phyloP scores from a whole-genome alignment of 2,888 invertebrate species.

The Eurytoma californica region DNA sequence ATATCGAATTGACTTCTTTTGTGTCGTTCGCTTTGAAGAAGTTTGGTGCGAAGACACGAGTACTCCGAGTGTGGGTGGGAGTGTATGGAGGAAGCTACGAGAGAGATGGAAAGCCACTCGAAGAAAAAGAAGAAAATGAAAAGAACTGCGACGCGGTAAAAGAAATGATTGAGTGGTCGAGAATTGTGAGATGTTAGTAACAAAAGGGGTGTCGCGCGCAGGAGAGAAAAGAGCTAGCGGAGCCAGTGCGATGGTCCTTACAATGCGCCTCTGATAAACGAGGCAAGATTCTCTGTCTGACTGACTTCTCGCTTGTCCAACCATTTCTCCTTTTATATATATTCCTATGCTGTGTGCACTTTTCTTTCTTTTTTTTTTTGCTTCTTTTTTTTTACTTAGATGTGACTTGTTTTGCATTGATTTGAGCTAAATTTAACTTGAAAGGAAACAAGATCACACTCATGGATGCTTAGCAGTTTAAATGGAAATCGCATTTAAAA shows the following conservation, averaged over 20 bases:
- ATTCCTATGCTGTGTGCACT: no score
- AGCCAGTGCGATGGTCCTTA: conserved; percentile 64
- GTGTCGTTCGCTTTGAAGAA: not conserved
- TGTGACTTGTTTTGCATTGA: no score
- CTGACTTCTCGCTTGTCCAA: conserved; percentile 59
- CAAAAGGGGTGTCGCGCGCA: conserved; percentile 72
- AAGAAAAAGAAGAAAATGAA: conserved; percentile 65
- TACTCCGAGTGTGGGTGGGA: not conserved
- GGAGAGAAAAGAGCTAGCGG: conserved; percentile 50
- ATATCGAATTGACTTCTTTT: not conserved
- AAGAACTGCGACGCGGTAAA: conserved; percentile 66
- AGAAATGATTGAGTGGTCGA: conserved; percentile 73
- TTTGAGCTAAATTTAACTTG: no score
- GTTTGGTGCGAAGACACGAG: not conserved
- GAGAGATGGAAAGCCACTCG: not conserved
- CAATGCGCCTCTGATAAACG: conserved; percentile 73
- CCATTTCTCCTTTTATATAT: conserved; percentile 35
- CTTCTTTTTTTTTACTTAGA: not conserved
- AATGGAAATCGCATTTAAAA: no score
- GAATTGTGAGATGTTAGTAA: conserved; percentile 68
- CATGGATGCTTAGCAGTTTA: not conserved
- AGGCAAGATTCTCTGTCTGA: conserved; percentile 72
- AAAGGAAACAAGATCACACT: conserved; percentile 2
- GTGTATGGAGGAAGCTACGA: not conserved
- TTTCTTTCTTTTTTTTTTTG: conserved; percentile 1